Evolutionary conservation across 2,888 invertebrate genomes (phyloP).

Genomic region (Salpingus planirostris): DNA sequence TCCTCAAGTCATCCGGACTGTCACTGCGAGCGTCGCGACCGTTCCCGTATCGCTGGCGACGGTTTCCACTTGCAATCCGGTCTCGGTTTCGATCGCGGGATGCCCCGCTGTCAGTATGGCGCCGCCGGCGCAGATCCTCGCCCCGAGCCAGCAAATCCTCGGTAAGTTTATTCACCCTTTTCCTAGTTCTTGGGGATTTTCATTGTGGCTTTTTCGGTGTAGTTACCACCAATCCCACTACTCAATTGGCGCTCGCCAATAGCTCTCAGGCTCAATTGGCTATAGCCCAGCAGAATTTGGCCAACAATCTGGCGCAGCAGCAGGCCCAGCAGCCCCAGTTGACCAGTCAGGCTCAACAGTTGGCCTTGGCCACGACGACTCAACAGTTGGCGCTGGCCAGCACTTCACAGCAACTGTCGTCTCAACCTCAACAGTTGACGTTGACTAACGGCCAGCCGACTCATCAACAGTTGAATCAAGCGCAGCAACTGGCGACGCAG

Average conservation of each 20-base stretch:
- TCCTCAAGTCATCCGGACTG: constrained; percentile 44
- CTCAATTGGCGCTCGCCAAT: constrained; percentile 37
- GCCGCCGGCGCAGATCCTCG: constrained; percentile 43
- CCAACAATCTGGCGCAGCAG: constrained; percentile 35
- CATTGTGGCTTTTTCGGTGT: constrained; percentile 13
- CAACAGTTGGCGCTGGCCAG: constrained; percentile 32
- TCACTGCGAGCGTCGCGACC: constrained; percentile 51
- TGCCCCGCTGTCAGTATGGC: constrained; percentile 54
- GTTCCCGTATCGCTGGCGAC: constrained; percentile 54
- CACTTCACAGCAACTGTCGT: constrained; percentile 28
- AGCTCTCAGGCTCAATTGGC: constrained; percentile 39
- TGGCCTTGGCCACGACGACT: constrained; percentile 35
- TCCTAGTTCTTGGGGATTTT: too few relatives aligned
- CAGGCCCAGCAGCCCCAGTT: constrained; percentile 26
- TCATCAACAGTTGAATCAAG: constrained; percentile 32
- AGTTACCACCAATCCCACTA: constrained; percentile 39
- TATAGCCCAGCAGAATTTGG: constrained; percentile 38
- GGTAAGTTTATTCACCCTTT: constrained; percentile 23
- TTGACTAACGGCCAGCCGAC: constrained; percentile 25
- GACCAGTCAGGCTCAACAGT: constrained; percentile 34
- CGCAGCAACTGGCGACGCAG: constrained; percentile 32
- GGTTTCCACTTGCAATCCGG: constrained; percentile 44
- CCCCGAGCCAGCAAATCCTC: constrained; percentile 41
- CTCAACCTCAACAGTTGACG: constrained; percentile 29
- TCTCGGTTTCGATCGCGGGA: constrained; percentile 47